phyloP scores from a whole-genome alignment of 2,888 invertebrate genomes.

The Congeria kusceri region DNA sequence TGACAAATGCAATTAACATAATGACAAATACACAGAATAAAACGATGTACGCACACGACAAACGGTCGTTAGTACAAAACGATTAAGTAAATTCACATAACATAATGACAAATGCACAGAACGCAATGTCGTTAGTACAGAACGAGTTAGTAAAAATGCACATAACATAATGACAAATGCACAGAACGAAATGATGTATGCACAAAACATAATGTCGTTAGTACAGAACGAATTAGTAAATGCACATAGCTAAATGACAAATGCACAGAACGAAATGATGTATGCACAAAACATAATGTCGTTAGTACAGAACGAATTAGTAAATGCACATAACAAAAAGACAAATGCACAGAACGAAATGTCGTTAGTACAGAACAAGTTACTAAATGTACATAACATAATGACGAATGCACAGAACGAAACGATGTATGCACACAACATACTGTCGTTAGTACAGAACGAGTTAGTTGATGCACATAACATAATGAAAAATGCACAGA shows the following conservation, averaged over 20 bases:
- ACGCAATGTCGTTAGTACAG: not conserved
- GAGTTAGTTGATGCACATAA: too few species aligned
- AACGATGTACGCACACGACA: too few species aligned
- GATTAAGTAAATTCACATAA: not conserved
- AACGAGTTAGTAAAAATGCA: too few species aligned
- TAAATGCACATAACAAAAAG: not conserved
- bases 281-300: conserved; percentile 5
- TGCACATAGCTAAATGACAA: not conserved
- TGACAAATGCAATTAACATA: too few species aligned
- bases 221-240: too few species aligned
- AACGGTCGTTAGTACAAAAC: too few species aligned
- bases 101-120: conserved; percentile 1
- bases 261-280: conserved; percentile 11
- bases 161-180: conserved; percentile 2
- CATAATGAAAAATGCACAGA: too few species aligned
- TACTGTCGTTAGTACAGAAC: too few species aligned
- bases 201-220: too few species aligned
- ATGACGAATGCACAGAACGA: not conserved
- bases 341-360: not conserved
- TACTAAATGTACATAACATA: not conserved
- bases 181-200: not conserved
- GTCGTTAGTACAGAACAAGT: not conserved
- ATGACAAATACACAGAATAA: too few species aligned
- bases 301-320: conserved; percentile 2
- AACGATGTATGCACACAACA: not conserved